Evolutionary conservation across 2,888 invertebrate species (phyloP).

Genomic region (Dicyrtomina minuta): DNA sequence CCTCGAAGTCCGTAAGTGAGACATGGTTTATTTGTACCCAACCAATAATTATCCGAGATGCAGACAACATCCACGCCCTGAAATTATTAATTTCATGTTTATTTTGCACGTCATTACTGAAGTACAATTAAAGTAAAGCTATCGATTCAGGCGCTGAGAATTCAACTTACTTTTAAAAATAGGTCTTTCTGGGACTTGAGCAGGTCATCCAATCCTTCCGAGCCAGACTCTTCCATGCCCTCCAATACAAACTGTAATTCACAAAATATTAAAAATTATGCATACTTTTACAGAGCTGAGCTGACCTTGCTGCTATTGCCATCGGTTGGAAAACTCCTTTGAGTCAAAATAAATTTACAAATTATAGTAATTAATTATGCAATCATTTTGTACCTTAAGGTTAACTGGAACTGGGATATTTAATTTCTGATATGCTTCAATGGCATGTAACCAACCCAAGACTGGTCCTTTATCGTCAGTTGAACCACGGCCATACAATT

Average conservation of each 20-base stretch:
- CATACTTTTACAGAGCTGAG: no score
- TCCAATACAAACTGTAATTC: conserved; percentile 80
- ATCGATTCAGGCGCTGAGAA: no score
- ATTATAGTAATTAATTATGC: no score
- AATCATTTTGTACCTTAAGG: conserved; percentile 63
- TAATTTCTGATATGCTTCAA: conserved; percentile 80
- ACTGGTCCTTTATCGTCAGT: conserved; percentile 95
- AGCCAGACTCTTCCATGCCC: conserved; percentile 98
- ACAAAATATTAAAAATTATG: background rate
- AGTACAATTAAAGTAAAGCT: no score
- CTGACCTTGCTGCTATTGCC: no score
- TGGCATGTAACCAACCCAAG: conserved; percentile 90
- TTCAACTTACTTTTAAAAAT: conserved; percentile 64
- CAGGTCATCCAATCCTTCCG: conserved; percentile 88
- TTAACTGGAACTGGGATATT: conserved; percentile 67
- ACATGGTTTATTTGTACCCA: conserved; percentile 93
- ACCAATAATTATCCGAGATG: conserved; percentile 98
- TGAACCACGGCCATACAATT: conserved; percentile 86
- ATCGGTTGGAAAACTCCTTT: no score
- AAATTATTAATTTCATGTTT: conserved; percentile 33
- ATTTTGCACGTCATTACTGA: no score
- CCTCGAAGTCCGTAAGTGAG: conserved; percentile 95
- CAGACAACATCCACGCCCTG: conserved; percentile 86
- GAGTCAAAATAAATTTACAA: no score
- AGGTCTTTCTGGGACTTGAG: conserved; percentile 70